phyloP scores from a whole-genome alignment of 1,140 invertebrate genomes.

The Lanistes nyassanus region DNA sequence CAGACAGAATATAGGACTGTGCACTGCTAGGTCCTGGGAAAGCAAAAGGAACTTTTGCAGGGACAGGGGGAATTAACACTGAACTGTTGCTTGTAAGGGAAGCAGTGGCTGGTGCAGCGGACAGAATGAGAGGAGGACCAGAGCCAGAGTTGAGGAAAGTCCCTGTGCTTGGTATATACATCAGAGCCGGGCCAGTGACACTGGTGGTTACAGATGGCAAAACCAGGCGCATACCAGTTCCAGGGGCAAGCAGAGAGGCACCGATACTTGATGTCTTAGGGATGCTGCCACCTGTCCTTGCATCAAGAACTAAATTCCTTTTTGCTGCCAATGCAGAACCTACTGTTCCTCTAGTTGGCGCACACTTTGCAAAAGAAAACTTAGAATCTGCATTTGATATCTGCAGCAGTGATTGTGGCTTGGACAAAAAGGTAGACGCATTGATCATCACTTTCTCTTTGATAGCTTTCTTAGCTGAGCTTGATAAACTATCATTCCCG shows the following conservation, averaged over 20 bases:
- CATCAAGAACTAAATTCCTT: not conserved
- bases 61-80: not conserved
- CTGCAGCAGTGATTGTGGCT: too few species aligned
- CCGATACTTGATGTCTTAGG: not conserved
- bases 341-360: too few species aligned
- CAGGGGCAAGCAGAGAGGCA: not conserved
- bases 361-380: too few species aligned
- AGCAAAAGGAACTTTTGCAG: not conserved
- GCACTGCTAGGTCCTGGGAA: not conserved
- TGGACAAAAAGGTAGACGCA: too few species aligned
- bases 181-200: constrained; percentile 4
- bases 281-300: constrained; percentile 1
- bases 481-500: too few species aligned
- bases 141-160: constrained; percentile 30
- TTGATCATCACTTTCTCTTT: too few species aligned
- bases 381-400: too few species aligned
- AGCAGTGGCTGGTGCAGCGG: not conserved
- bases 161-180: constrained; percentile 23
- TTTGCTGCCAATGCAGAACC: too few species aligned
- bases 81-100: not conserved
- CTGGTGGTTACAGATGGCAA: not conserved
- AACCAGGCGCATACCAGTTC: constrained; percentile 14
- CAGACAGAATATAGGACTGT: not conserved
- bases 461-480: too few species aligned
- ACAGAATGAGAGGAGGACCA: constrained; percentile 21